Evolutionary conservation across 2,888 invertebrate species (phyloP).

Genomic region (Diarsia rubi): DNA sequence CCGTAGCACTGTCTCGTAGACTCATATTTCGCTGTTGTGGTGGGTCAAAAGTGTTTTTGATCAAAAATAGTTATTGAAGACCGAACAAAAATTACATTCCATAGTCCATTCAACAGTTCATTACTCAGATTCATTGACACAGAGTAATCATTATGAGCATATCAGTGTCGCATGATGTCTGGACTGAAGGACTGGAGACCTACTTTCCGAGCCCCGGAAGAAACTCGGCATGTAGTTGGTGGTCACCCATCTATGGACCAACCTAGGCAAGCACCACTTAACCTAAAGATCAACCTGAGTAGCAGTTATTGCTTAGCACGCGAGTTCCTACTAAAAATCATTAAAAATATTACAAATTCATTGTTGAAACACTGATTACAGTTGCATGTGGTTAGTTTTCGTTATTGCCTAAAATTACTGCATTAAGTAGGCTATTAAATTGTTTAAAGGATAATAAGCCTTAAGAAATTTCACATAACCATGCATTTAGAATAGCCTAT

Average conservation of each 20-base stretch:
- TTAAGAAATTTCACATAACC: conserved; percentile 5
- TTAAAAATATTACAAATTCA: not conserved
- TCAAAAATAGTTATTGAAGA: not conserved
- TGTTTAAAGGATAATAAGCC: not conserved
- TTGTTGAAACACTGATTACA: not conserved
- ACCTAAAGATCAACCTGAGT: not conserved
- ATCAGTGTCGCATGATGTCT: not conserved
- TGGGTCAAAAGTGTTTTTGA: not conserved
- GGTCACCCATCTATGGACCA: not conserved
- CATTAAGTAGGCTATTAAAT: not conserved
- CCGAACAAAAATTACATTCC: not conserved
- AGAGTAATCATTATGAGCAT: no score
- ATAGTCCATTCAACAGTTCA: not conserved
- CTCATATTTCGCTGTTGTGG: not conserved
- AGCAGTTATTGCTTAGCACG: not conserved
- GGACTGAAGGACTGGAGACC: no score
- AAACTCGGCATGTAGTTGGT: not conserved
- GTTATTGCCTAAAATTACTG: not conserved
- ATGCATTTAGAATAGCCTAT: not conserved
- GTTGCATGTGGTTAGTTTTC: not conserved
- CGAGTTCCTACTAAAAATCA: not conserved
- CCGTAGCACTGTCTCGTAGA: not conserved
- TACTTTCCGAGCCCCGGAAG: not conserved
- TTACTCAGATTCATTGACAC: not conserved
- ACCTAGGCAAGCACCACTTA: not conserved